phyloP scores from a whole-genome alignment of 2,888 invertebrate species.

The Nomada flava region DNA sequence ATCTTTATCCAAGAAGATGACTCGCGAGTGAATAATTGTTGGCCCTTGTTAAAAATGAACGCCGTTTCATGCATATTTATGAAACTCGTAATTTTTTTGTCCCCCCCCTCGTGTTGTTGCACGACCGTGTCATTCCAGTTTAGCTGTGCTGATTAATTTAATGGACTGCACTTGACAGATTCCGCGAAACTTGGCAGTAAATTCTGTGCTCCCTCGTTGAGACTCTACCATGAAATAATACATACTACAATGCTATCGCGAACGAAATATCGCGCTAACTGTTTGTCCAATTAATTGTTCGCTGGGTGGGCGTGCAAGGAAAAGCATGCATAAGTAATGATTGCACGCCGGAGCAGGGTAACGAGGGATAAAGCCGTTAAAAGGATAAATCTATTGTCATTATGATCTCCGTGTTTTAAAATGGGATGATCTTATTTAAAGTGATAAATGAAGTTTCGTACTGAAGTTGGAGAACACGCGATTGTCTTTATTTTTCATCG shows the following conservation, averaged over 20 bases:
- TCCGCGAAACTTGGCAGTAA: background rate
- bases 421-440: background rate
- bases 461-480: no score
- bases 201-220: background rate
- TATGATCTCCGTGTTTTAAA: background rate
- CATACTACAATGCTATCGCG: background rate
- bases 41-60: background rate
- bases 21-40: background rate
- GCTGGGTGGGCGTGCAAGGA: background rate
- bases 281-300: conserved; percentile 8
- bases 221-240: background rate
- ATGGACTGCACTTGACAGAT: background rate
- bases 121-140: background rate
- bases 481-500: no score
- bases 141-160: conserved; percentile 7
- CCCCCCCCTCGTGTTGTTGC: background rate
- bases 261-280: background rate
- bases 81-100: background rate
- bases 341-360: background rate
- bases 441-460: no score
- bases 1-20: no score
- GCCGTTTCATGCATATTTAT: background rate
- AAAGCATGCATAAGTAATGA: background rate
- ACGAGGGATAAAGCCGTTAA: background rate
- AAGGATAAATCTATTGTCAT: background rate